These are phyloP conservation scores for Vulpes vulpes DNA, from an alignment of 2,113 vertebrate genomes.

Conservation along the genomic window DNA sequence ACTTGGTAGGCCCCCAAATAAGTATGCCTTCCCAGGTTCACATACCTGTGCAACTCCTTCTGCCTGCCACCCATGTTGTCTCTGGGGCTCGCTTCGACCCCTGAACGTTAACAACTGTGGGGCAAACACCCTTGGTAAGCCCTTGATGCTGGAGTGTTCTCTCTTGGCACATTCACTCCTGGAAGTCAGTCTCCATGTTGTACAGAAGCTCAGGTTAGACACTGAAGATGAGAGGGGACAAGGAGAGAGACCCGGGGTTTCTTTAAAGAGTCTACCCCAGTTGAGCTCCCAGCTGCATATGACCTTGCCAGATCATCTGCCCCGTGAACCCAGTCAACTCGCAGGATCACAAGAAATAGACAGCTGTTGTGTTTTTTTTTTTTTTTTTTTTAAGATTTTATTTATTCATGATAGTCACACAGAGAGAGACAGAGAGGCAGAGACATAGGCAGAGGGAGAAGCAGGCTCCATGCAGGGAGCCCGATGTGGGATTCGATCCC, in stretches of 20 bases:
- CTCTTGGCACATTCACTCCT: background rate
- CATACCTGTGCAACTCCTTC: background rate
- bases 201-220: background rate
- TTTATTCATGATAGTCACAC: too few relatives aligned
- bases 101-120: background rate
- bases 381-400: too few relatives aligned
- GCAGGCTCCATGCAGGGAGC: too few relatives aligned
- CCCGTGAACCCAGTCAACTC: background rate
- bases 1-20: background rate
- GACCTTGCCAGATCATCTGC: background rate
- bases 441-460: too few relatives aligned
- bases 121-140: background rate
- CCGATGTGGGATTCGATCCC: too few relatives aligned
- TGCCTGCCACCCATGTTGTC: background rate
- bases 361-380: background rate
- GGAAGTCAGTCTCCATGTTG: background rate
- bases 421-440: too few relatives aligned
- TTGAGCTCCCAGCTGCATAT: accelerated
- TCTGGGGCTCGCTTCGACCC: background rate
- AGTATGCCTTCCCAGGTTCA: background rate
- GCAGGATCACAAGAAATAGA: background rate
- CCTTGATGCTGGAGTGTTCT: background rate
- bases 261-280: accelerated
- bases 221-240: background rate
- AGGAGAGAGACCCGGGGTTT: background rate